phyloP scores from a whole-genome alignment of 2,888 invertebrate genomes.

The Julus scandinavius region DNA sequence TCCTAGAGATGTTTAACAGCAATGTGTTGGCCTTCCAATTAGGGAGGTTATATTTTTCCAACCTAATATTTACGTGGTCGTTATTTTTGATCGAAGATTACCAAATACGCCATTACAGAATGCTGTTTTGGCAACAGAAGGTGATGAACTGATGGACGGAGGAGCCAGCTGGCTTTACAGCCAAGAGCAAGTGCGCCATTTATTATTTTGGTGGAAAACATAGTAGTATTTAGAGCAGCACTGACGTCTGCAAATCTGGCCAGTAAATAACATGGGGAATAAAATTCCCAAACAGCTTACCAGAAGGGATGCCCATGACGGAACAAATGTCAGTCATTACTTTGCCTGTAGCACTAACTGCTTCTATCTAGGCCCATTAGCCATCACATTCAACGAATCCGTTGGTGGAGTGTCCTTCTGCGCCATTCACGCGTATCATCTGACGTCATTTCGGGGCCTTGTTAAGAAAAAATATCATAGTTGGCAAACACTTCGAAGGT shows the following conservation, averaged over 20 bases:
- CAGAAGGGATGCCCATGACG: not conserved
- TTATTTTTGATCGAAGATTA: conserved; percentile 24
- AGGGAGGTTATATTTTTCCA: not conserved
- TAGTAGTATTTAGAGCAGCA: not conserved
- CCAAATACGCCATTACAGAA: conserved; percentile 14
- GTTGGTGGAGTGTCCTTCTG: not conserved
- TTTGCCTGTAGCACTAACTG: not conserved
- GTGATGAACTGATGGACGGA: conserved; percentile 17
- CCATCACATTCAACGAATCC: not conserved
- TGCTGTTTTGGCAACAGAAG: conserved; percentile 8
- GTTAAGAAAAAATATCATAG: not conserved
- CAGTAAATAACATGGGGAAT: conserved; percentile 20
- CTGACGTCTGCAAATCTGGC: not conserved
- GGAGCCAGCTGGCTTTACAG: conserved; percentile 29
- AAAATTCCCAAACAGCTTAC: not conserved
- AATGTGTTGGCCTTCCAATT: not conserved
- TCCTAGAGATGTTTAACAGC: conserved; percentile 13
- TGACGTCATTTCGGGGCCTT: not conserved
- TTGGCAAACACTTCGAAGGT: not conserved
- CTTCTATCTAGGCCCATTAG: not conserved
- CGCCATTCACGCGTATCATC: not conserved
- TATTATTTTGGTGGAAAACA: conserved; percentile 30
- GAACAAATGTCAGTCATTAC: not conserved
- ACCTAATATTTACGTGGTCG: not conserved
- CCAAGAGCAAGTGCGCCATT: not conserved